These are phyloP conservation scores for Pseudopodoces humilis DNA, from an alignment of 2,113 vertebrate genomes.

Conservation along the genomic window DNA sequence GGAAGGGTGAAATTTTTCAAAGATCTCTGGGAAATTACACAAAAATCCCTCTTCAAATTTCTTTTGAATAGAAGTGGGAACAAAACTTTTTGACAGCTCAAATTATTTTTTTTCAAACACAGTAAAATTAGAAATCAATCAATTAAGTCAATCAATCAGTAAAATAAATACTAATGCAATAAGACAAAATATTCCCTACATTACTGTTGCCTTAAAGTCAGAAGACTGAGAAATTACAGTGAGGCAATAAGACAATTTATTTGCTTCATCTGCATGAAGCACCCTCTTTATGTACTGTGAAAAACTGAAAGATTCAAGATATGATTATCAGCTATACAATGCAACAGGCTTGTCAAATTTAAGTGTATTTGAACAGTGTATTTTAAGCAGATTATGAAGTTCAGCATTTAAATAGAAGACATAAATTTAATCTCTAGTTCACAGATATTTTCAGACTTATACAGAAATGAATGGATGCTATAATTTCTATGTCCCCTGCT, in stretches of 20 bases:
- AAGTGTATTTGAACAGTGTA: not conserved
- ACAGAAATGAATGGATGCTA: not conserved
- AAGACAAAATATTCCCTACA: not conserved
- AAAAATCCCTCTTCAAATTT: not conserved
- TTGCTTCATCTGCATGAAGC: not conserved
- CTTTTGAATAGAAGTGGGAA: not conserved
- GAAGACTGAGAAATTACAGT: not conserved
- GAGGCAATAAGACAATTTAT: not conserved
- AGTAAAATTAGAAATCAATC: not conserved
- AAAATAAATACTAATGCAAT: accelerated
- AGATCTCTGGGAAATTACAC: not conserved
- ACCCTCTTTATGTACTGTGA: not conserved
- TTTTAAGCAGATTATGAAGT: not conserved
- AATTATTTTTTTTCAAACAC: not conserved
- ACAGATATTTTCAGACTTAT: not conserved
- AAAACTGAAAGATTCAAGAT: not conserved
- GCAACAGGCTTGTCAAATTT: not conserved
- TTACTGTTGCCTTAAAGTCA: not conserved
- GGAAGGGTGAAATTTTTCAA: not conserved
- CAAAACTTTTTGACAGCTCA: not conserved
- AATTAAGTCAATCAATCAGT: not conserved
- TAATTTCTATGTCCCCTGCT: too few species aligned
- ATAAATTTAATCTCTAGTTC: not conserved
- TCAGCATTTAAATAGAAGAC: not conserved
- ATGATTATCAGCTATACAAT: not conserved